Conservation (phyloP, 2,113 vertebrate species). For the Stercorarius parasiticus region DNA sequence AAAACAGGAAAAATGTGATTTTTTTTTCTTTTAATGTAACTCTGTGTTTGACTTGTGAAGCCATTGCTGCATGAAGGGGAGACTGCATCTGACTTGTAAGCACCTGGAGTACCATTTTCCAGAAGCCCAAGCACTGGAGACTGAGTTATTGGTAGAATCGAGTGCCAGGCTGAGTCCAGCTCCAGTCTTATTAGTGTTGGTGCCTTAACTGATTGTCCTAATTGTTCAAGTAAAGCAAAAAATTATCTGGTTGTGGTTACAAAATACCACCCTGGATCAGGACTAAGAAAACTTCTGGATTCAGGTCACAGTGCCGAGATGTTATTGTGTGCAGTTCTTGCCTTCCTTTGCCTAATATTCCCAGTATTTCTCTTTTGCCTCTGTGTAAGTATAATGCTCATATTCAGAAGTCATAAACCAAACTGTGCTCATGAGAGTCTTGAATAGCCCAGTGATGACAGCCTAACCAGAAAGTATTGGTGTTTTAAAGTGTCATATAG, state of each 20-base stretch:
- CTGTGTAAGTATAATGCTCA: neutral
- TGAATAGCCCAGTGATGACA: neutral
- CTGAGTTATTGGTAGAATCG: neutral
- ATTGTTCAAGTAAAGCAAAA: neutral
- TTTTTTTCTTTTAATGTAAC: neutral
- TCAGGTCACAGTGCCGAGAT: neutral
- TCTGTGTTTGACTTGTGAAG: neutral
- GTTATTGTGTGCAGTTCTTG: neutral
- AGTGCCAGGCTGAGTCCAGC: neutral
- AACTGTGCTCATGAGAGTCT: slow-evolving; percentile 2
- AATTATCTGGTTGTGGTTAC: accelerated
- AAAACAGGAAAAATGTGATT: neutral
- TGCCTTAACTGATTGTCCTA: neutral
- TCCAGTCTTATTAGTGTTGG: neutral
- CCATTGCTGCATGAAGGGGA: neutral
- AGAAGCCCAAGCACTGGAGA: neutral
- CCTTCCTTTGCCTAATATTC: neutral
- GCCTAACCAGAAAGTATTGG: neutral
- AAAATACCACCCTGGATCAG: neutral
- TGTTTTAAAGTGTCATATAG: neutral
- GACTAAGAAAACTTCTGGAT: neutral
- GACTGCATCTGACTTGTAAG: neutral
- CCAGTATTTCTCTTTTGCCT: neutral
- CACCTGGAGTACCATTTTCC: neutral
- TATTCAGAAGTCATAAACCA: neutral